Percentiles rank a stretch among this genome's conserved stretches.
These are phyloP conservation scores for Drosophila leonis DNA, from an alignment of 2,888 invertebrate species.

Conservation along the genomic window DNA sequence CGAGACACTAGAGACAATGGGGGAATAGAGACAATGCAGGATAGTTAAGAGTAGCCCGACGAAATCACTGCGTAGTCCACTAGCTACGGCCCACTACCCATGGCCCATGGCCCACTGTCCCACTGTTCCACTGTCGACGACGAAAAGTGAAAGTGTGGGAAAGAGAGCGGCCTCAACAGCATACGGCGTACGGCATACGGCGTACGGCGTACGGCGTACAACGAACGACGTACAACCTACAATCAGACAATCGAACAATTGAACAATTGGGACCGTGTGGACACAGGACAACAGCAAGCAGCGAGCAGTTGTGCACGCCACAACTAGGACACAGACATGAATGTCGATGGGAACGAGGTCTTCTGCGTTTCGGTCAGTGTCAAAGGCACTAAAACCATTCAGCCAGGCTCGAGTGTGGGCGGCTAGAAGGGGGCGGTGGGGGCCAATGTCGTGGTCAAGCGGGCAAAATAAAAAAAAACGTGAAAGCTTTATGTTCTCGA, in stretches of 20 bases:
- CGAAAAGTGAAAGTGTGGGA: constrained; percentile 19
- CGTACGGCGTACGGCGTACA: not conserved
- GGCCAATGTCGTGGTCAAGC: constrained; percentile 47
- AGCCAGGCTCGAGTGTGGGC: not conserved
- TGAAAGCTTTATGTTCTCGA: not conserved
- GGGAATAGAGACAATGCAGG: not conserved
- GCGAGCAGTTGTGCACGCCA: not conserved
- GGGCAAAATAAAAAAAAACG: constrained; percentile 16
- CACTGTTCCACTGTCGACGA: not conserved
- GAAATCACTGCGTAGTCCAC: not conserved
- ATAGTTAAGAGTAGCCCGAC: not conserved
- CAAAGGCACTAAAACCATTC: constrained; percentile 47
- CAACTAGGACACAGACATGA: not conserved
- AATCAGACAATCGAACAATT: constrained; percentile 42
- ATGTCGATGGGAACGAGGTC: constrained; percentile 2
- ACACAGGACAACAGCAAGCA: constrained; percentile 19
- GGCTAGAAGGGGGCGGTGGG: not conserved
- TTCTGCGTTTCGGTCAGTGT: constrained; percentile 60
- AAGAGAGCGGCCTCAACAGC: constrained; percentile 27
- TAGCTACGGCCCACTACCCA: not conserved
- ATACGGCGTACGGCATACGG: not conserved
- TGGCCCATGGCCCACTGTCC: not conserved
- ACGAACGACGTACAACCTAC: constrained; percentile 14
- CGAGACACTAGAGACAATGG: not conserved
- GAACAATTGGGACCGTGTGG: constrained; percentile 37